phyloP scores from a whole-genome alignment of 2,113 vertebrate species.

The Alces alces region DNA sequence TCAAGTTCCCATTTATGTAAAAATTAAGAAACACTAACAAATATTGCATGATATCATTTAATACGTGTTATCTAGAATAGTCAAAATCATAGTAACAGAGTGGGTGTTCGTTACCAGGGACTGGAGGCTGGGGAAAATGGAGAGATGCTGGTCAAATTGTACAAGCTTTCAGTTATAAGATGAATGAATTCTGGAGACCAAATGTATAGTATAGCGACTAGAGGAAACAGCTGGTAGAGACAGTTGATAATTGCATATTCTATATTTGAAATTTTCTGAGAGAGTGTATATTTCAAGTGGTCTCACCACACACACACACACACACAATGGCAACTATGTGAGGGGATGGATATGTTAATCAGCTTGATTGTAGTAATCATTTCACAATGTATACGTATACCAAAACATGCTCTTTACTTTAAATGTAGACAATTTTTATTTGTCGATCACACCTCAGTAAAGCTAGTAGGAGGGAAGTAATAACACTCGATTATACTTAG shows the following conservation, averaged over 20 bases:
- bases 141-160: neutral
- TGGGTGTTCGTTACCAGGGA: neutral
- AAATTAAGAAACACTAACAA: constrained; percentile 2
- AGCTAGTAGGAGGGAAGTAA: neutral
- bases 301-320: neutral
- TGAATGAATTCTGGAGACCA: neutral
- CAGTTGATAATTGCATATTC: neutral
- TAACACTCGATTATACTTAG: neutral
- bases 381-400: neutral
- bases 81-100: neutral
- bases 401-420: neutral
- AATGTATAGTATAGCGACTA: neutral
- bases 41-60: neutral
- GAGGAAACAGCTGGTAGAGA: neutral
- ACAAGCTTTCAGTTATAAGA: neutral
- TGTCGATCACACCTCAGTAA: neutral
- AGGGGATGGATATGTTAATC: neutral
- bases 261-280: neutral
- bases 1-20: neutral
- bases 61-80: neutral
- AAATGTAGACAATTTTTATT: neutral
- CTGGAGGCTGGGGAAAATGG: neutral
- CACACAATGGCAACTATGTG: neutral
- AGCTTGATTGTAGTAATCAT: neutral
- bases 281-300: neutral